A percentile compares a stretch with the other conserved stretches of the same genome.
phyloP scores from a whole-genome alignment of 2,113 vertebrate genomes.

The Triplophysa dalaica region DNA sequence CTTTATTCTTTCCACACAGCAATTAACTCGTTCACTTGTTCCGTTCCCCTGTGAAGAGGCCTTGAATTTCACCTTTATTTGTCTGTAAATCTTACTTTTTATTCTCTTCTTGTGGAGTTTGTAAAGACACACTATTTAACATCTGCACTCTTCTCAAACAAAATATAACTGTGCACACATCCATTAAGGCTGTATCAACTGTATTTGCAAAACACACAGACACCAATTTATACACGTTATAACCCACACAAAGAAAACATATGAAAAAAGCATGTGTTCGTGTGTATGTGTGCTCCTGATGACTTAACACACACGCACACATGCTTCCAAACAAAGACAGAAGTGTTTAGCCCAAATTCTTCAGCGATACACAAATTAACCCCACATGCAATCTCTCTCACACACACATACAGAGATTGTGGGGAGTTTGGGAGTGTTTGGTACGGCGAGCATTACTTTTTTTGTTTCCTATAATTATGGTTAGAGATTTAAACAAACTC shows the following conservation, averaged over 20 bases:
- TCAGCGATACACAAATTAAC: conserved; percentile 1
- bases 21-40: background rate
- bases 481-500: too few relatives aligned
- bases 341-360: conserved; percentile 16
- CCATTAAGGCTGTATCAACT: background rate
- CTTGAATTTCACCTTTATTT: background rate
- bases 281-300: background rate
- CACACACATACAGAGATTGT: background rate
- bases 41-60: background rate
- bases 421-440: background rate
- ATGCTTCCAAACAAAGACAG: background rate
- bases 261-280: too few relatives aligned
- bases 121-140: background rate
- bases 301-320: background rate
- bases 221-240: background rate
- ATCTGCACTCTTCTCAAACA: background rate
- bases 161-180: background rate
- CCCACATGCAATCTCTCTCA: background rate
- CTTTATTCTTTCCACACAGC: background rate
- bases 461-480: too few relatives aligned
- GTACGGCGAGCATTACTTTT: too few relatives aligned
- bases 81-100: background rate
- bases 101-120: conserved; percentile 3
- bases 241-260: conserved; percentile 14
- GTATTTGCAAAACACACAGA: background rate